A percentile compares a stretch with the other conserved stretches of the same genome.
Conservation (phyloP, 2,113 vertebrate genomes). For the Narcine bancroftii region DNA sequence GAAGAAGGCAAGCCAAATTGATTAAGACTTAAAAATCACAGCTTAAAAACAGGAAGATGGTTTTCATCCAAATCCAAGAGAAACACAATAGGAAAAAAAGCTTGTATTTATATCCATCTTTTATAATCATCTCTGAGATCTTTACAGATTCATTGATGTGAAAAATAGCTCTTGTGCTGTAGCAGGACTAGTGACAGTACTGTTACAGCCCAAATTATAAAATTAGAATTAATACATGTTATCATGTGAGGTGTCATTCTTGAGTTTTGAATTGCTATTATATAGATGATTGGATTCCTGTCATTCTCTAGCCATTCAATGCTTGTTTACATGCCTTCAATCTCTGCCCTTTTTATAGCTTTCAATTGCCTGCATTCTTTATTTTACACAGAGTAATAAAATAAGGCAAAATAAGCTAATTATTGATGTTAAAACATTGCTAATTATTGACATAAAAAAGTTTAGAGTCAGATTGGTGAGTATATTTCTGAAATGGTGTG, state of each 20-base stretch:
- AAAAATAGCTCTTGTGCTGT: too few species aligned
- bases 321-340: neutral
- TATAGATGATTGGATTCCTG: neutral
- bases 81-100: neutral
- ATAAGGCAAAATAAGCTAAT: too few species aligned
- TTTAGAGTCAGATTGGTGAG: neutral
- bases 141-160: too few species aligned
- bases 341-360: neutral
- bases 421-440: too few species aligned
- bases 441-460: constrained; percentile 10
- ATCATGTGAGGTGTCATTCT: neutral
- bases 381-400: too few species aligned
- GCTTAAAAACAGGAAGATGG: neutral
- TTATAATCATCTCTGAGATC: too few species aligned
- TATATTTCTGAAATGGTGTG: neutral
- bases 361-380: neutral
- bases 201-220: neutral
- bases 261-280: neutral
- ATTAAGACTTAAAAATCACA: neutral
- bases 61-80: neutral
- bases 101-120: neutral
- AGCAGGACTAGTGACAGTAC: neutral
- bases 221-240: neutral
- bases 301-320: neutral
- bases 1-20: too few species aligned